Base-by-base conservation (phyloP, 2,888 invertebrate genomes). In the Pandemis heparana region DNA sequence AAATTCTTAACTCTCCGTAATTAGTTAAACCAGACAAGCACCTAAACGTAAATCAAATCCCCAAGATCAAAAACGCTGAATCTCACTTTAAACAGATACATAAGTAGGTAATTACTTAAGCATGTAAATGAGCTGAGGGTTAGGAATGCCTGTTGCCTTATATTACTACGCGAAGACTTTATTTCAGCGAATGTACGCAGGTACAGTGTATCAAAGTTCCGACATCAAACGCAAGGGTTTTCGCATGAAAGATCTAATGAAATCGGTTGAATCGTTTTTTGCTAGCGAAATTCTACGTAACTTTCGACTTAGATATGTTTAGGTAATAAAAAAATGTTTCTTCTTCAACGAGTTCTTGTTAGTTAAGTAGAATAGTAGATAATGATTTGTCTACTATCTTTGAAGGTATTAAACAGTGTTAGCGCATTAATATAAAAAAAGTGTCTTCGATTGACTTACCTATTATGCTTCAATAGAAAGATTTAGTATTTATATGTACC, bases 191-290 rank as follows among this genome's bases (percentile, higher is more conserved):
- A 56, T 23, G 9, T 23, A 23, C 56, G 56, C 12, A 56, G 56
- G 56, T 7, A 56, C 12, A 23, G 8, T 12, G 23, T 56, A 56
- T 56, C 56, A 56, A 56, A 56, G 56, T 56, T 23, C 12, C 56
- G 12, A 56, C 56, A 56, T 56, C 56, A 56, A 23, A 56, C 9
- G 56, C 23, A 56, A 23, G 12, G 23, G 23, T 56, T 56, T 23
- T 56, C 56, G 23, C 56, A 56, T 56, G 56, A 56, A 56, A 23
- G 56, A 23, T 56, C 23, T 56, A 56, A 56, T 56, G 56, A 23
- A 56, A 56, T 56, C 23, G 56, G 56, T 10, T 23, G 23, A 56
- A 23, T 23, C 23, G 23, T 23, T 56, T 56, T 56, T 23, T 12
- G 10, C 56, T 8, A 18, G 18, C 53, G 9, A 53, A 53, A 53